Percentiles rank a stretch among this genome's conserved stretches.
phyloP scores from a whole-genome alignment of 2,113 vertebrate genomes.

The Syngnathus floridae region DNA sequence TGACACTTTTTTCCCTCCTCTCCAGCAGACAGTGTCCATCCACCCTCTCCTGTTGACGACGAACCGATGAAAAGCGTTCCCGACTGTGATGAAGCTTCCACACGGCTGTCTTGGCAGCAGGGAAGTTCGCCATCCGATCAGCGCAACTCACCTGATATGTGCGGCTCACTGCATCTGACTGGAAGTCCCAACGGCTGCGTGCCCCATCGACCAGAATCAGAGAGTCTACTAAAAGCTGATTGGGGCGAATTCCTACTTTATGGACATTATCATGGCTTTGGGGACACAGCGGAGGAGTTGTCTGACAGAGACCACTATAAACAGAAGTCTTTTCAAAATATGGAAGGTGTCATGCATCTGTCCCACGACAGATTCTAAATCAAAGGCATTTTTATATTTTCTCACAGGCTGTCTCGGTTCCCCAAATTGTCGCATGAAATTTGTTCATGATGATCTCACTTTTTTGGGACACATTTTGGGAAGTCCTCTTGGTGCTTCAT shows the following conservation, averaged over 20 bases:
- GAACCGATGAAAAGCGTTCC: conserved; percentile 31
- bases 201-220: conserved; percentile 72
- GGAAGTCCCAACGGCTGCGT: conserved; percentile 79
- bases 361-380: conserved; percentile 73
- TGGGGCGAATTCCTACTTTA: conserved; percentile 77
- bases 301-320: conserved; percentile 71
- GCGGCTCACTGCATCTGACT: conserved; percentile 82
- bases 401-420: background rate
- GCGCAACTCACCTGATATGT: conserved; percentile 67
- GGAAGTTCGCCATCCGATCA: background rate
- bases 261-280: conserved; percentile 91
- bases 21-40: conserved; percentile 58
- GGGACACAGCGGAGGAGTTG: conserved; percentile 93
- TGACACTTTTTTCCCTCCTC: conserved; percentile 10
- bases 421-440: background rate
- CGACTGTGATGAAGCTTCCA: conserved; percentile 9
- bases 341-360: conserved; percentile 73
- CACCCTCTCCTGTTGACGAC: conserved; percentile 27
- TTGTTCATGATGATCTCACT: background rate
- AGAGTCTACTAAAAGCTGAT: conserved; percentile 60
- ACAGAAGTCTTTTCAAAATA: conserved; percentile 66
- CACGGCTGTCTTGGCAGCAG: conserved; percentile 13
- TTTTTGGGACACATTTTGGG: conserved; percentile 1
- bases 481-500: conserved; percentile 10
- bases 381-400: background rate